Evolutionary conservation across 2,888 invertebrate species (phyloP), one percentile per base, ranked within the genome.

Genomic region (Sphinx pinastri): DNA sequence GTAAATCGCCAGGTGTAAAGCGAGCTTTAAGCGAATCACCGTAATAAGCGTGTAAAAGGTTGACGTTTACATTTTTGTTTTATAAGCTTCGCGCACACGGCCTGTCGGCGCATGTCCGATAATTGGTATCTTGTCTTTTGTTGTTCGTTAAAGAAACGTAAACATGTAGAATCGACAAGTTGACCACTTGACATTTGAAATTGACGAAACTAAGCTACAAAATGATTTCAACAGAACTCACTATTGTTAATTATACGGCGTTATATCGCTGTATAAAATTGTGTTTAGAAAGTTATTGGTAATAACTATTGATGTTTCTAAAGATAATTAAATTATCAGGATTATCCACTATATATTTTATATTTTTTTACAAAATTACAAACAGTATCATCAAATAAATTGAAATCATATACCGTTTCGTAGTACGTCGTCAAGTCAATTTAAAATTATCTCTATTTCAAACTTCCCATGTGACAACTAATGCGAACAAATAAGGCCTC

Each of bases 1-100:
- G 57, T 67, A 68, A 71, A 71, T 71, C 67, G 71, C 67, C 45
- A 71, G 58, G 71, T 69, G 69, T 68, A 71, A 71, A 63, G 47
- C 45, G 54, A 19, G 60, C 60, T 63, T 81, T 77, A 75, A 80
- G 80, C 81, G 81, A 84, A 84, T 88, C 86, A 85, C 82, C 75
- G 77, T 87, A 88, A 90, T 86, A 77, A 75, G 77, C 85, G 80
- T 86, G 81, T 84, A 86, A 89, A 85, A 54, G 81, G 74, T 76
- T 73, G 79, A 76, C 84, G 85, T 84, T 84, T 79, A 86, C 78
- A 82, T 78, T 82, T 86, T 87, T 81, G 79, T 80, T 76, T 77
- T 77, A 75, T 79, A 72, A 76, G 75, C 76, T 79, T 79, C 75
- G 78, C 70, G 68, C 76, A 76, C 73, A 71, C 74, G 70, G 71